These are phyloP conservation scores for Neodiprion lecontei DNA, from an alignment of 1,140 invertebrate species.

Conservation along the genomic window DNA sequence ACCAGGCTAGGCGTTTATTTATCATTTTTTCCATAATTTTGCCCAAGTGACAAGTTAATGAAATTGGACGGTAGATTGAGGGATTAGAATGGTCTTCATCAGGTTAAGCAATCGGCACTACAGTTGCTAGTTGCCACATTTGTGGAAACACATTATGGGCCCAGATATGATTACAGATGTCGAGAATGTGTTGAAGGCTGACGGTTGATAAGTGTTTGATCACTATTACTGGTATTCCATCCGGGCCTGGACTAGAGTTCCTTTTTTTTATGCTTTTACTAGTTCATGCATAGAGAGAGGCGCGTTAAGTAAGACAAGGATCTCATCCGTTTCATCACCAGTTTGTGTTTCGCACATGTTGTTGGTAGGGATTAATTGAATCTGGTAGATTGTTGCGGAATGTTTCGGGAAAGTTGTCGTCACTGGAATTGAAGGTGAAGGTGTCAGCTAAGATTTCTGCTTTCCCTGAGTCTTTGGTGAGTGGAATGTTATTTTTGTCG, in stretches of 20 bases:
- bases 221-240: constrained; percentile 32
- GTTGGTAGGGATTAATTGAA: too few relatives aligned
- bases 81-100: constrained; percentile 36
- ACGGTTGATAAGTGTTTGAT: constrained; percentile 36
- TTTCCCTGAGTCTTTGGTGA: constrained; percentile 19
- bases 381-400: too few relatives aligned
- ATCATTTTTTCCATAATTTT: constrained; percentile 45
- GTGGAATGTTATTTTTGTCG: constrained; percentile 8
- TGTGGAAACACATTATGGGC: constrained; percentile 32
- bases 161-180: constrained; percentile 41
- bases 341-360: too few relatives aligned
- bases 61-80: constrained; percentile 44
- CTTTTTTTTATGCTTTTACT: constrained; percentile 13
- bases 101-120: constrained; percentile 50
- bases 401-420: constrained; percentile 30
- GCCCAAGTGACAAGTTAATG: constrained; percentile 35
- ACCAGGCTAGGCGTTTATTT: constrained; percentile 23
- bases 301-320: too few relatives aligned
- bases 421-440: constrained; percentile 41
- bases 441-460: constrained; percentile 34
- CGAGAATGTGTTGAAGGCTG: constrained; percentile 25
- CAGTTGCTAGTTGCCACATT: constrained; percentile 45
- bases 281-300: too few relatives aligned
- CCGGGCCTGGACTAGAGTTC: constrained; percentile 32
- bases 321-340: too few relatives aligned